Percentiles rank a stretch among this genome's conserved stretches.
Conservation (phyloP, 2,797 vertebrate species). For the Erithacus rubecula region DNA sequence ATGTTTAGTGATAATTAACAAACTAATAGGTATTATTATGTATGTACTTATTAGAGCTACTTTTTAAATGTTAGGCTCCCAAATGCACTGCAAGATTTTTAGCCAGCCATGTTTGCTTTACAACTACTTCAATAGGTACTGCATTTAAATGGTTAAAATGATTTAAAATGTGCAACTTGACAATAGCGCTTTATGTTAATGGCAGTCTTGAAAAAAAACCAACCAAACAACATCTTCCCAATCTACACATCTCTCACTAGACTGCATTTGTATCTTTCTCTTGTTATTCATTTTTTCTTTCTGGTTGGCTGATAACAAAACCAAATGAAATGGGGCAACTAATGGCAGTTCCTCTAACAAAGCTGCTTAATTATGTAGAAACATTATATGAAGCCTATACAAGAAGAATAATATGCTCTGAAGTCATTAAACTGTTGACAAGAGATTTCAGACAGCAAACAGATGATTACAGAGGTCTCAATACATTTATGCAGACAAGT, state of each 20-base stretch:
- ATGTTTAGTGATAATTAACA: neutral
- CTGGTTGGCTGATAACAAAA: constrained; percentile 52
- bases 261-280: constrained; percentile 15
- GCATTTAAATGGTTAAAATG: constrained; percentile 1
- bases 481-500: constrained; percentile 50
- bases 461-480: constrained; percentile 60
- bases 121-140: neutral
- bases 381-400: constrained; percentile 60
- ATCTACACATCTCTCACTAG: constrained; percentile 21
- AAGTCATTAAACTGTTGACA: constrained; percentile 67
- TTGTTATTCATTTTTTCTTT: constrained; percentile 50
- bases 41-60: neutral
- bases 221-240: neutral
- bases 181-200: neutral
- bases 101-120: neutral
- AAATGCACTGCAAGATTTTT: neutral
- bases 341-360: constrained; percentile 63
- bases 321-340: constrained; percentile 58
- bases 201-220: neutral
- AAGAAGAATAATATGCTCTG: constrained; percentile 58
- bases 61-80: neutral
- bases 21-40: neutral
- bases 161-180: neutral
- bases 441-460: constrained; percentile 63
- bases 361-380: constrained; percentile 70